A percentile compares a stretch with the other conserved stretches of the same genome.
These are phyloP conservation scores for Artibeus jamaicensis DNA, from an alignment of 2,797 vertebrate genomes.

Conservation along the genomic window DNA sequence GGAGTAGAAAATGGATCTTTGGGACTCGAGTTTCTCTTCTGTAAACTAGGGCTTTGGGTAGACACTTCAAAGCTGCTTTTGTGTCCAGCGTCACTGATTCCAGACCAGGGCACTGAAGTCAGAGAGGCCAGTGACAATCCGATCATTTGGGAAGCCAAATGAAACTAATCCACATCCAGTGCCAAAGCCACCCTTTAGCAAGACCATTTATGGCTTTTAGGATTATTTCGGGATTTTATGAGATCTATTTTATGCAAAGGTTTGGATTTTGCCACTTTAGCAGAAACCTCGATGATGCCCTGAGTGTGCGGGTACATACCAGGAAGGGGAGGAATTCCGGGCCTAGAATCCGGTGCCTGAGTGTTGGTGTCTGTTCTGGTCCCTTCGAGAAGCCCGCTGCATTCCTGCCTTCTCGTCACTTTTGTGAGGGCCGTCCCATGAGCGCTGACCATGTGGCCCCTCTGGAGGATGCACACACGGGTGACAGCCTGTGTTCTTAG, in stretches of 20 bases:
- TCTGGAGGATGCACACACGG: background rate
- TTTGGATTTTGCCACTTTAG: too few species aligned
- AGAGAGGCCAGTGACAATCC: background rate
- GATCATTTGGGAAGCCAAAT: background rate
- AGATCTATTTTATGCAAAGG: fast-evolving
- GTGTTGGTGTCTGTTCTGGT: background rate
- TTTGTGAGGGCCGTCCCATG: background rate
- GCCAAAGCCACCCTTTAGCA: background rate
- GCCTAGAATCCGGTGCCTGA: fast-evolving
- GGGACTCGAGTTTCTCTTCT: background rate
- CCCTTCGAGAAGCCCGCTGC: background rate
- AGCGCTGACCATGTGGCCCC: fast-evolving
- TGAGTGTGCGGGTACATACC: background rate
- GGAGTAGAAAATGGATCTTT: fast-evolving
- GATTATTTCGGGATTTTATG: background rate
- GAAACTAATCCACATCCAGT: too few species aligned
- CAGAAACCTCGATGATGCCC: fast-evolving
- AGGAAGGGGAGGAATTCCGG: too few species aligned
- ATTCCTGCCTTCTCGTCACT: background rate
- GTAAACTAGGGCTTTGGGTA: background rate
- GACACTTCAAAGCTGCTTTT: too few species aligned
- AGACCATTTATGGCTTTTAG: background rate
- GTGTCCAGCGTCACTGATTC: background rate
- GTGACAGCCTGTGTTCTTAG: background rate
- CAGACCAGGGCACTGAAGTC: background rate